Evolutionary conservation across 2,113 vertebrate species (phyloP).

Genomic region (Phaethon lepturus): DNA sequence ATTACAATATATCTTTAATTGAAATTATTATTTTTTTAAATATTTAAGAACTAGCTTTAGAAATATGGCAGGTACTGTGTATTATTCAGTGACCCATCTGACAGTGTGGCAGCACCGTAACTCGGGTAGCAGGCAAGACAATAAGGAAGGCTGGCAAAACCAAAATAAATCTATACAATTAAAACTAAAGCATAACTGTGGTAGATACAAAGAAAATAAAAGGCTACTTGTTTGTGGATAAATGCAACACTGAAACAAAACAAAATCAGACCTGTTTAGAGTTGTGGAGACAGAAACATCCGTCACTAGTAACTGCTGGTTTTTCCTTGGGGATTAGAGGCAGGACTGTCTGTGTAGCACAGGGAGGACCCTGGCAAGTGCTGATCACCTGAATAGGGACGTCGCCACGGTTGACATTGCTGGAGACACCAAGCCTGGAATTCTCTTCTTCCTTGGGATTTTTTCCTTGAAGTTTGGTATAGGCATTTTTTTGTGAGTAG

Average conservation of each 20-base stretch:
- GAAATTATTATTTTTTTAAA: neutral
- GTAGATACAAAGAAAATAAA: neutral
- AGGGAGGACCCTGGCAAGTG: accelerated
- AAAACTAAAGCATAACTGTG: neutral
- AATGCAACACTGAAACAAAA: neutral
- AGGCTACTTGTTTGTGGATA: neutral
- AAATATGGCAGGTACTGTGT: neutral
- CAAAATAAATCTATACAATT: neutral
- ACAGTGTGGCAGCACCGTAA: neutral
- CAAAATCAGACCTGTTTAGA: neutral
- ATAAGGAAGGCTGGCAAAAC: neutral
- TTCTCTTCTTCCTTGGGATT: neutral
- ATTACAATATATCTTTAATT: neutral
- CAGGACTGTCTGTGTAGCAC: neutral
- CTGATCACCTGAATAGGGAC: accelerated
- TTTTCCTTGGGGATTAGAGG: neutral
- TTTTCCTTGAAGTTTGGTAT: neutral
- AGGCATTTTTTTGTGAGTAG: neutral
- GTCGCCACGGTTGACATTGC: accelerated
- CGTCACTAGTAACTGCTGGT: neutral
- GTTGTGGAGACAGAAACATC: neutral
- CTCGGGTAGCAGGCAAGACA: neutral
- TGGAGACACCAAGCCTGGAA: neutral
- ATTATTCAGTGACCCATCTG: neutral
- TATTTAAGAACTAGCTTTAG: neutral